Base-by-base conservation (phyloP, 2,888 invertebrate species). In the Aquatica leii region DNA sequence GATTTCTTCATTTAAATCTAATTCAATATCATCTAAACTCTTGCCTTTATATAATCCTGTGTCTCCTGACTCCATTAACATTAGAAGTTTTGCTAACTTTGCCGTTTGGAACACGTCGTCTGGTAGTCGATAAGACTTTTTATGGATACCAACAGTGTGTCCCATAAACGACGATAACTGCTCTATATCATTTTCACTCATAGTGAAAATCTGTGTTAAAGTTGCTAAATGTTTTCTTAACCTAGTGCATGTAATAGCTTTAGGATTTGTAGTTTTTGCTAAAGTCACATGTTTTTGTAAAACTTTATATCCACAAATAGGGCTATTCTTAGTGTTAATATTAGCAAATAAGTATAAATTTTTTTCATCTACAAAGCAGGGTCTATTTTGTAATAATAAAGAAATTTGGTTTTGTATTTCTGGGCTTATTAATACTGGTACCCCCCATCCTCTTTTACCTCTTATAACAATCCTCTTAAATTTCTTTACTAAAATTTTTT, bases 191-290 rank as follows among this genome's bases (percentile, higher is more conserved):
- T n/a, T n/a, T n/a, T 70, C 67, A 21, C 59, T 40, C 62, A 72
- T 55, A 21, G 55, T 66, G 21, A 72, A 69, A 1, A 72, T 5
- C 61, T 73, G 73, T 1, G 68, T 59, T 17, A 72, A 17, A 3
- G 71, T 73, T 3, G 69, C 71, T n/a, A 71, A 49, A 54, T 71
- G 72, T 53, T 73, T 72, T 49, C 72, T 55, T 17, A 70, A 53
- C 51, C 43, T 62, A 34, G 72, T 71, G 2, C 63, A 59, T 4
- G 69, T 69, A 15, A 72, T 57, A 14, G 64, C 61, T 3, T 41
- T 6, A 6, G 66, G 68, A 35, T 69, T 69, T 49, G 62, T 62
- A 1, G 66, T 62, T 40, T 67, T 67, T 60, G 67, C 63, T 6
- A 49, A 24, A 6, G 14, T 4, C 66, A 70, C 71, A 59, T 71